These are phyloP conservation scores for Tiphia femorata DNA, from an alignment of 2,888 invertebrate genomes.

Conservation along the genomic window DNA sequence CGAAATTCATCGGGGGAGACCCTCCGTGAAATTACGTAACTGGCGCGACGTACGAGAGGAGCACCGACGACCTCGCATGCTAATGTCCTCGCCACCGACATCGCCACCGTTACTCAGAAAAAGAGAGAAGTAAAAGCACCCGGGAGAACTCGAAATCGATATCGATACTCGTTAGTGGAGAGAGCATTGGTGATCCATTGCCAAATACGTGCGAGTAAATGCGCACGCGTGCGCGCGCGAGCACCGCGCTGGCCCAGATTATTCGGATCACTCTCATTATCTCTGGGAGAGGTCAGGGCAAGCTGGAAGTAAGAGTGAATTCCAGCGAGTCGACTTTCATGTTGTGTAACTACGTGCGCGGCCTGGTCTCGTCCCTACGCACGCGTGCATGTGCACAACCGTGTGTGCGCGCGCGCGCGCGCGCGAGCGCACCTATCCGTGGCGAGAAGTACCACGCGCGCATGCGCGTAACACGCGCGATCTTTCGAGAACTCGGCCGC, in stretches of 20 bases:
- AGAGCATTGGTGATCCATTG: slow-evolving; percentile 20
- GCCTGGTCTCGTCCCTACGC: slow-evolving; percentile 8
- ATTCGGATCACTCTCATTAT: slow-evolving; percentile 55
- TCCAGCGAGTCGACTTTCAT: slow-evolving; percentile 58
- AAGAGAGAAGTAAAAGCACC: too few relatives aligned
- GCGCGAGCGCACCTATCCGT: neutral
- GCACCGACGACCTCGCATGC: too few relatives aligned
- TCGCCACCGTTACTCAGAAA: too few relatives aligned
- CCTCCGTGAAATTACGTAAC: too few relatives aligned
- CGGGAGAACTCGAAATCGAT: slow-evolving; percentile 5
- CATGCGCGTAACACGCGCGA: slow-evolving; percentile 5
- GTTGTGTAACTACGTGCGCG: slow-evolving; percentile 57
- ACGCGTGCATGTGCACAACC: neutral
- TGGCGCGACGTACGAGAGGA: too few relatives aligned
- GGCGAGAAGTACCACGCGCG: neutral
- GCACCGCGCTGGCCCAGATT: slow-evolving; percentile 24
- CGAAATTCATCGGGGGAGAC: too few relatives aligned
- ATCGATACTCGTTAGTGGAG: slow-evolving; percentile 27
- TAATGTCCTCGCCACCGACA: too few relatives aligned
- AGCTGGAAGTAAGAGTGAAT: slow-evolving; percentile 60
- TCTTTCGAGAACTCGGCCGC: slow-evolving; percentile 14
- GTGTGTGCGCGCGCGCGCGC: neutral
- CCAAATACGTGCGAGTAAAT: slow-evolving; percentile 32
- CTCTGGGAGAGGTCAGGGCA: slow-evolving; percentile 60
- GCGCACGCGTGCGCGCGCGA: neutral